Conservation (phyloP, 2,888 invertebrate genomes). For the Tuta absoluta region DNA sequence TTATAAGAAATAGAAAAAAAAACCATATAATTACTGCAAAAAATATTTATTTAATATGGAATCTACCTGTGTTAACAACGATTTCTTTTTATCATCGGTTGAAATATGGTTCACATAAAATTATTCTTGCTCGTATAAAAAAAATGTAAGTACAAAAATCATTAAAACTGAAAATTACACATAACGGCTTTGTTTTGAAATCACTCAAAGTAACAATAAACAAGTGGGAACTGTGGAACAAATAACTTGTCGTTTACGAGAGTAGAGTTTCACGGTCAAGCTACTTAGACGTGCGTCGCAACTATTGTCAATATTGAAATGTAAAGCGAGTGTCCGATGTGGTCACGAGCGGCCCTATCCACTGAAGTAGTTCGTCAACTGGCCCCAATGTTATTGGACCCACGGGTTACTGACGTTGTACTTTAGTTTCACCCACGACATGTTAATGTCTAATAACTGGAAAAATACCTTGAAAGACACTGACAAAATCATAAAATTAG, state of each 20-base stretch:
- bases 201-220: slow-evolving; percentile 23
- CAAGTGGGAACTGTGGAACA: slow-evolving; percentile 44
- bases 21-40: too few relatives aligned
- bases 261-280: slow-evolving; percentile 58
- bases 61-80: too few relatives aligned
- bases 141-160: not conserved
- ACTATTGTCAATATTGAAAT: slow-evolving; percentile 74
- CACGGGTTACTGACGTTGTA: too few relatives aligned
- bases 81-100: too few relatives aligned
- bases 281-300: slow-evolving; percentile 48
- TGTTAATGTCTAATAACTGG: too few relatives aligned
- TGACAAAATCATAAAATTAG: too few relatives aligned
- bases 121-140: not conserved
- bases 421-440: too few relatives aligned
- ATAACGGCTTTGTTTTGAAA: slow-evolving; percentile 21
- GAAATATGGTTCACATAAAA: not conserved
- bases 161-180: slow-evolving; percentile 1
- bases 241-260: slow-evolving; percentile 45
- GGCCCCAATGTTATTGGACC: too few relatives aligned
- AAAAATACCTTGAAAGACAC: too few relatives aligned
- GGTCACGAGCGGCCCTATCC: slow-evolving; percentile 52
- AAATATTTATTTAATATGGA: too few relatives aligned
- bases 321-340: slow-evolving; percentile 45
- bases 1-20: too few relatives aligned
- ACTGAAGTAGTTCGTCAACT: slow-evolving; percentile 23